Percentiles rank a stretch among this genome's conserved stretches.
Conservation (phyloP, 2,888 invertebrate species). For the Thelaira solivaga region DNA sequence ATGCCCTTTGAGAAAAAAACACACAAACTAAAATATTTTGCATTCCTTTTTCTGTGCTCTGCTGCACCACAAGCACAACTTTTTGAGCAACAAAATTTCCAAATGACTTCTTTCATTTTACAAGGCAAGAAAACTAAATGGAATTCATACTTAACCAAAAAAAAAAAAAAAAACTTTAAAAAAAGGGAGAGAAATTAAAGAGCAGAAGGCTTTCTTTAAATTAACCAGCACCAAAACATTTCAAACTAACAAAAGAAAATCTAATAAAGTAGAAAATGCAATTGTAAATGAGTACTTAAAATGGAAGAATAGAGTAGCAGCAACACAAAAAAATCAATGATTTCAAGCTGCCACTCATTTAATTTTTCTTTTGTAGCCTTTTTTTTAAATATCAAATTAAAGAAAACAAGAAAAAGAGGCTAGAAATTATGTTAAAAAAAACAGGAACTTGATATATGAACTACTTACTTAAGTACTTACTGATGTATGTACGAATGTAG, state of each 20-base stretch:
- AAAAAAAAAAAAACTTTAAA: not conserved
- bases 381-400: not conserved
- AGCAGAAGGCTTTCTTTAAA: constrained; percentile 12
- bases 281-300: constrained; percentile 30
- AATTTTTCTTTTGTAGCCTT: not conserved
- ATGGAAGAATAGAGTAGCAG: not conserved
- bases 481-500: not conserved
- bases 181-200: not conserved
- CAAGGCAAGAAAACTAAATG: not conserved
- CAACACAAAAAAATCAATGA: constrained; percentile 11
- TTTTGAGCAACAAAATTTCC: constrained; percentile 19
- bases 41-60: not conserved
- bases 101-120: constrained; percentile 35
- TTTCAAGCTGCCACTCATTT: constrained; percentile 1
- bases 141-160: too few species aligned
- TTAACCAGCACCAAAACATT: not conserved
- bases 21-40: not conserved
- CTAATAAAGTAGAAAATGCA: constrained; percentile 60
- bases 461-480: constrained; percentile 28
- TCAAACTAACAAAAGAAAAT: constrained; percentile 18
- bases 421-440: not conserved
- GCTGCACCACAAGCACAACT: not conserved
- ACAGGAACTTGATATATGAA: constrained; percentile 31
- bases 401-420: not conserved
- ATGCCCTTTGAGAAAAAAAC: constrained; percentile 4